Evolutionary conservation across 2,113 vertebrate species (phyloP).

Genomic region (Chaenocephalus aceratus): DNA sequence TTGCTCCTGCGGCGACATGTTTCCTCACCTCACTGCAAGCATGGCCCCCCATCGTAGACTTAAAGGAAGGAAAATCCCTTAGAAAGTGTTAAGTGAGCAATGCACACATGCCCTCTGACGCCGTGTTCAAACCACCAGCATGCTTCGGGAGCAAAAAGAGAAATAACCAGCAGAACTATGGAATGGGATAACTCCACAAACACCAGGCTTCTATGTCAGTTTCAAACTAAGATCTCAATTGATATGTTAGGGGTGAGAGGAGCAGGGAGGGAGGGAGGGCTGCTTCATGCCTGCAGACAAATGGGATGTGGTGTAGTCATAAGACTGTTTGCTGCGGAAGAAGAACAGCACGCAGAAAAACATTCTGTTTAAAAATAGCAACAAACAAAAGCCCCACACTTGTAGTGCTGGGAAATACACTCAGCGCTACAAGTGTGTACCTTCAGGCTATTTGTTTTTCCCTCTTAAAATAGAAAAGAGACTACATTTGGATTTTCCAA

Average conservation of each 20-base stretch:
- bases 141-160: neutral
- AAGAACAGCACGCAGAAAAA: neutral
- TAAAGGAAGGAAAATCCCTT: neutral
- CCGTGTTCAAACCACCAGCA: slow-evolving; percentile 7
- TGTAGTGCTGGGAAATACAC: neutral
- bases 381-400: slow-evolving; percentile 4
- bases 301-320: slow-evolving; percentile 62
- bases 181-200: neutral
- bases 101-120: neutral
- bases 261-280: slow-evolving; percentile 27
- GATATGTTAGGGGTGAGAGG: slow-evolving; percentile 34
- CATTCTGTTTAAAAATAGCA: neutral
- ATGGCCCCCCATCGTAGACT: slow-evolving; percentile 53
- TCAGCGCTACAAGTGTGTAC: neutral
- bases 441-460: too few species aligned
- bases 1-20: neutral
- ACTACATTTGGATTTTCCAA: too few species aligned
- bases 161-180: neutral
- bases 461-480: too few species aligned
- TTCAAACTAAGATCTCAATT: neutral
- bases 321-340: slow-evolving; percentile 48
- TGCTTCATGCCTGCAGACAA: slow-evolving; percentile 29
- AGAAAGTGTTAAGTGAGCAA: neutral
- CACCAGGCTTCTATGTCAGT: neutral
- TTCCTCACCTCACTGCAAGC: slow-evolving; percentile 62